These are phyloP conservation scores for Neocrepidodera transversa DNA, from an alignment of 2,888 invertebrate species.

Conservation along the genomic window DNA sequence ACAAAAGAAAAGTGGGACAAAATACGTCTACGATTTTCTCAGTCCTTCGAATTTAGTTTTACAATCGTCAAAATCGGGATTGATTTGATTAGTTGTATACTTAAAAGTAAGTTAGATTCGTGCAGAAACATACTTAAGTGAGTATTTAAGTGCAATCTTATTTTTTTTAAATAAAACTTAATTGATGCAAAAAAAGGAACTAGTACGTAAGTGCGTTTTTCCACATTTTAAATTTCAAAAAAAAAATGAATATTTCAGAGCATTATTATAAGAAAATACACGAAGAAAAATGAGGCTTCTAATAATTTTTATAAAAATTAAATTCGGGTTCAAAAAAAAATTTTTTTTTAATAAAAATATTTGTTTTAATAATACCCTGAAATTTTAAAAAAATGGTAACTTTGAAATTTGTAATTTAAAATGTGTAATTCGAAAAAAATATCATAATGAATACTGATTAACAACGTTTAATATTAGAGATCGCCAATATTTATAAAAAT, in stretches of 20 bases:
- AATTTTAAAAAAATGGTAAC: neutral
- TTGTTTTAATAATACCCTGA: neutral
- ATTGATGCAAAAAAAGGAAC: constrained; percentile 8
- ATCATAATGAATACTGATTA: constrained; percentile 18
- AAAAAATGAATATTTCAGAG: too few species aligned
- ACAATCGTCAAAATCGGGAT: constrained; percentile 5
- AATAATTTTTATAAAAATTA: too few species aligned
- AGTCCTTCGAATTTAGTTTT: constrained; percentile 6
- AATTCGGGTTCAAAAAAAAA: too few species aligned
- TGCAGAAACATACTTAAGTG: constrained; percentile 14
- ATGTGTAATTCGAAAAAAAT: neutral
- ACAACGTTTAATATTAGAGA: constrained; percentile 18
- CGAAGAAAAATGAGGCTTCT: too few species aligned
- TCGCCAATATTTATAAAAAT: neutral
- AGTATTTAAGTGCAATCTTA: constrained; percentile 14
- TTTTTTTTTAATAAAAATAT: too few species aligned
- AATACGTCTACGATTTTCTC: constrained; percentile 1
- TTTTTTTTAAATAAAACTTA: neutral
- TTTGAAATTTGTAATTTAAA: neutral
- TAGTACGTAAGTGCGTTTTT: constrained; percentile 10
- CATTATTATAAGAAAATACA: too few species aligned
- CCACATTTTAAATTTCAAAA: neutral
- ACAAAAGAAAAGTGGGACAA: constrained; percentile 12
- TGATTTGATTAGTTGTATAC: constrained; percentile 8
- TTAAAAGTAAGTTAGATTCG: constrained; percentile 14